Base-by-base conservation (phyloP, 2,797 vertebrate species). In the Leuciscus waleckii region DNA sequence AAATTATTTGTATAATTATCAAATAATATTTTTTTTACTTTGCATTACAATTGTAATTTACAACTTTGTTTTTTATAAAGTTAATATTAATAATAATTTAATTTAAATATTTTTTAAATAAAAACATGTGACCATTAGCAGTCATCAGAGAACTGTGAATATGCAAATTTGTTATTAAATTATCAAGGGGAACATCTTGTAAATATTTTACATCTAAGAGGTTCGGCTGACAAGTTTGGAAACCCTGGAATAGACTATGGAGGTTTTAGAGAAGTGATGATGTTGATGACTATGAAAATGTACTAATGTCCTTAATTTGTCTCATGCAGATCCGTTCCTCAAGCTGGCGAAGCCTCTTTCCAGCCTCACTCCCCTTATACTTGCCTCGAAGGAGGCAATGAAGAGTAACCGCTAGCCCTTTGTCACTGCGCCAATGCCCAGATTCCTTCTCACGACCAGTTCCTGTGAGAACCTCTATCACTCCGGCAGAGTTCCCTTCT, bases 301-400 rank as follows among this genome's bases (percentile, higher is more conserved):
- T 63, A 2, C 29, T 84, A 2, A 65, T 90, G 84, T 26, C 10
- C 54, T 37, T 49, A 5, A 17, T 85, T 16, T 65, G 63, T 56
- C 73, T 37, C 86, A 43, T 90, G 63, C 95, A 99, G 98, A 99
- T 93, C 97, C 97, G 17, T 99, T 99, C 96, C 94, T 99, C 95
- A 99, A 98, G 94, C 88, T 97, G 94, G 97, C 98, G 84, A 99
- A 99, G 93, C 98, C 98, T 82, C 95, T 99, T 83, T 98, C 98
- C 90, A 99, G 98, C 92, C 96, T 99, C 94, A 99, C 98, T 11
- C 98, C 98, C 0, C 95, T 99, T 92, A 99, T 99, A 93, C 93
- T 99, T 92, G 98, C 98, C 89, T 97, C 98, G 93, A 99, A 99
- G 94, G 98, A 99, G 90, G 98, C 98, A 80, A 98, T 99, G 97